Evolutionary conservation across 2,888 invertebrate species (phyloP).

Genomic region (Pterobdella sp.): DNA sequence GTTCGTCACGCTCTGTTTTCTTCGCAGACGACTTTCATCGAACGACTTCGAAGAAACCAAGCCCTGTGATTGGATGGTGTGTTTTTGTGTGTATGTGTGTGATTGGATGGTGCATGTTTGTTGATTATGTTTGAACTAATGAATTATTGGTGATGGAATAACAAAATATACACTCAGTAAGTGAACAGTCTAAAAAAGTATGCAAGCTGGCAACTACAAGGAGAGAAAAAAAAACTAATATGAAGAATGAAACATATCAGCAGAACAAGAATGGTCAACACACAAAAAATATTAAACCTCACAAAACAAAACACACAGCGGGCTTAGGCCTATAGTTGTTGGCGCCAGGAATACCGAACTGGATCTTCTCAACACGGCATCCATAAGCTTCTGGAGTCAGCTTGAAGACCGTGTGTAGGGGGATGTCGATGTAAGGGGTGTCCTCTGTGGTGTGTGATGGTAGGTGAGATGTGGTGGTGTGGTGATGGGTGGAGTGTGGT

Average conservation of each 20-base stretch:
- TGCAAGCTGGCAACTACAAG: not conserved
- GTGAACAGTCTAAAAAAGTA: too few relatives aligned
- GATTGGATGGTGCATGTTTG: slow-evolving; percentile 1
- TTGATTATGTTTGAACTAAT: slow-evolving; percentile 24
- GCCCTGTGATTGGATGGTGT: slow-evolving; percentile 11
- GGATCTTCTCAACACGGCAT: slow-evolving; percentile 76
- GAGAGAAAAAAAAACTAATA: not conserved
- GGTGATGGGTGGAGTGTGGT: too few relatives aligned
- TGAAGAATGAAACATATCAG: not conserved
- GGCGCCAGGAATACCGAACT: slow-evolving; percentile 78
- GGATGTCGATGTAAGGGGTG: slow-evolving; percentile 54
- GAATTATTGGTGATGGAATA: too few relatives aligned
- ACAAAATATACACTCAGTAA: too few relatives aligned
- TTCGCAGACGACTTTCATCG: slow-evolving; percentile 20
- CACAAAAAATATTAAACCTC: not conserved
- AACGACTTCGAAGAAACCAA: slow-evolving; percentile 16
- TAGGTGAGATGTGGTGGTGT: too few relatives aligned
- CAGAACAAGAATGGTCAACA: not conserved
- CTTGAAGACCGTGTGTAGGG: slow-evolving; percentile 75
- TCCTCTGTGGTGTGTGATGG: slow-evolving; percentile 41
- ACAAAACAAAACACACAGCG: not conserved
- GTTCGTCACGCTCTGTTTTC: slow-evolving; percentile 7
- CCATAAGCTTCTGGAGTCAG: slow-evolving; percentile 79
- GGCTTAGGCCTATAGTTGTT: slow-evolving; percentile 62
- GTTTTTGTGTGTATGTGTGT: slow-evolving; percentile 22